Conservation (phyloP, 1,140 invertebrate species). For the Calliphora vicina region DNA sequence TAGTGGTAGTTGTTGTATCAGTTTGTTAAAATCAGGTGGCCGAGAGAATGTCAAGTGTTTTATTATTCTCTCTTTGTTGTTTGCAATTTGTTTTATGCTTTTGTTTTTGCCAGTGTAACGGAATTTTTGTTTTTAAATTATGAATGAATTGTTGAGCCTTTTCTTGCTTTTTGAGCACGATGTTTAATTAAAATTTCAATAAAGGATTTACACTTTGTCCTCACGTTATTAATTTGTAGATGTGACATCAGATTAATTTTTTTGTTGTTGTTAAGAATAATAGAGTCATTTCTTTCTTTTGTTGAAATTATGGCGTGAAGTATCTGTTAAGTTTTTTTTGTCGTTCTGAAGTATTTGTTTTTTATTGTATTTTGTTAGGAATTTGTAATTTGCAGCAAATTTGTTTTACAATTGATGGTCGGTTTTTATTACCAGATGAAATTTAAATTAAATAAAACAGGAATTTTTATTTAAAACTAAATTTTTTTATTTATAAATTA, state of each 20-base stretch:
- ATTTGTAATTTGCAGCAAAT: too few species aligned
- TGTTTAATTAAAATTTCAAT: conserved; percentile 8
- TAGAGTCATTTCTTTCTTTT: too few species aligned
- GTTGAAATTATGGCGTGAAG: not conserved
- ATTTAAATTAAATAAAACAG: too few species aligned
- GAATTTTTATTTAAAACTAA: too few species aligned
- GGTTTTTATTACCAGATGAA: too few species aligned
- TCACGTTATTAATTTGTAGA: not conserved
- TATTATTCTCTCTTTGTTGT: conserved; percentile 7
- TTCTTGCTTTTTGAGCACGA: not conserved
- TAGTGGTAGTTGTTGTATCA: not conserved
- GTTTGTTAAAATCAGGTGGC: conserved; percentile 1
- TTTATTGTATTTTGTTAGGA: not conserved
- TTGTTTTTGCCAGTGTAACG: not conserved
- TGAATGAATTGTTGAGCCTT: not conserved
- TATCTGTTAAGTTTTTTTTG: not conserved
- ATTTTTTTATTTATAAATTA: too few species aligned
- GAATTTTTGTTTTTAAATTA: conserved; percentile 1
- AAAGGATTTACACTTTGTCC: not conserved
- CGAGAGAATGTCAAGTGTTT: not conserved
- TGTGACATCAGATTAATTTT: not conserved
- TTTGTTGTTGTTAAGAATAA: not conserved
- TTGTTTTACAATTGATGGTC: too few species aligned
- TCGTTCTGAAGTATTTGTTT: not conserved
- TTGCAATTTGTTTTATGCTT: not conserved